Evolutionary conservation across 1,140 invertebrate species (phyloP).

Genomic region (Orius insidiosus): DNA sequence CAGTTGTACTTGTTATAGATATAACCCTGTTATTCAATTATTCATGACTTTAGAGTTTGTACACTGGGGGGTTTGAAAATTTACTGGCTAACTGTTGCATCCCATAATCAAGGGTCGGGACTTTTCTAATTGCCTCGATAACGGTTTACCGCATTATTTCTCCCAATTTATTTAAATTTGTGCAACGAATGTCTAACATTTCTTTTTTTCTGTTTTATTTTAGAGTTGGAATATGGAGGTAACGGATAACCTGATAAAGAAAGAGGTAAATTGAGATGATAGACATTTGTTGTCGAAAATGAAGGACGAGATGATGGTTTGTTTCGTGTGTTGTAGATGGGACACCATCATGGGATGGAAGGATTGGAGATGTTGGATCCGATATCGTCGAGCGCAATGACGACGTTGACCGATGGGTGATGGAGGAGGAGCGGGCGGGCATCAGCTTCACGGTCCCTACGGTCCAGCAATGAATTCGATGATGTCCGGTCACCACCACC

Average conservation of each 20-base stretch:
- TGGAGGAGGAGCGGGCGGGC: conserved; percentile 36
- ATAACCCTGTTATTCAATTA: conserved; percentile 14
- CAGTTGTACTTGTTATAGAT: no score
- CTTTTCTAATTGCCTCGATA: no score
- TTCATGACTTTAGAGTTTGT: conserved; percentile 10
- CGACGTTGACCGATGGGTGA: conserved; percentile 74
- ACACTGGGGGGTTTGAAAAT: no score
- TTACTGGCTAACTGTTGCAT: no score
- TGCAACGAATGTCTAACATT: conserved; percentile 13
- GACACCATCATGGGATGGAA: conserved; percentile 82
- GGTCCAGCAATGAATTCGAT: conserved; percentile 65
- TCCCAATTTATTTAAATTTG: background rate
- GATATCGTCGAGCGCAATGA: conserved; percentile 67
- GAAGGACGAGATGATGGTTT: background rate
- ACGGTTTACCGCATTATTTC: background rate
- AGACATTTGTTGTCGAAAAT: background rate
- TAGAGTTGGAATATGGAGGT: conserved; percentile 15
- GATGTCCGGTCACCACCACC: conserved; percentile 59
- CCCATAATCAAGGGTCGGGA: no score
- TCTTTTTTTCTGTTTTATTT: conserved; percentile 5
- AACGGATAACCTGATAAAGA: conserved; percentile 15
- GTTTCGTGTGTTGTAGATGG: conserved; percentile 51
- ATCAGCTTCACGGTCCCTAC: conserved; percentile 58
- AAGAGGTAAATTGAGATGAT: conserved; percentile 10
- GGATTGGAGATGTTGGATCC: conserved; percentile 83